Base-by-base conservation (phyloP, 2,888 invertebrate species). In the Eupelmus urozonus region DNA sequence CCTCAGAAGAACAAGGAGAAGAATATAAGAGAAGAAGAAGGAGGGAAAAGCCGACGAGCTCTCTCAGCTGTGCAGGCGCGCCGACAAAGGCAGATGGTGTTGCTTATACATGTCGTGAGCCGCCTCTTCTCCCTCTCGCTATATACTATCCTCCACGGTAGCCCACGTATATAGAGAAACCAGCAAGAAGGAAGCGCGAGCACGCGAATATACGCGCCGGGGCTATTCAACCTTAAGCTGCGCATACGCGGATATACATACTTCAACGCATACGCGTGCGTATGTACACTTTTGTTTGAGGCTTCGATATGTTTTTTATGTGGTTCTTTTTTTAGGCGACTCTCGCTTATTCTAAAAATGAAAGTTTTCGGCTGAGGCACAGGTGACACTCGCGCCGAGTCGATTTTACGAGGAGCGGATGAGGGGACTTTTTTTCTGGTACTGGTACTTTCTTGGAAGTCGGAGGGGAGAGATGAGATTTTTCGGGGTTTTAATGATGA, bases 1-100 rank as follows among this genome's bases (percentile, higher is more conserved):
- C 11, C 4, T 11, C 27, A 29, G 18, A 59, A 9, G 13, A 18
- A 59, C 1, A 59, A 55, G 27, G 29, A n/a, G 59, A 20, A 27
- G 67, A 57, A 23, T 29, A 42, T 13, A 57, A 73, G 79, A 34
- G 74, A 70, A 63, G 49, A 59, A 76, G 65, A 40, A 65, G 13
- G 27, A 13, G 51, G 57, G 74, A 81, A 51, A 45, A 42, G 29
- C 18, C 18, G 66, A 53, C 53, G 20, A 81, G 81, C 73, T 81
- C 62, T 27, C 57, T 73, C 75, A 59, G 69, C 69, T 69, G 69
- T 81, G n/a, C n/a, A n/a, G n/a, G 11, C 20, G 0, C 66, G 84
- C 85, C 84, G 85, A 85, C 85, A 85, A 85, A 85, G 84, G 9
- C 3, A 84, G 83, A 81, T 82, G 83, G 81, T 84, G 84, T n/a